Conservation (phyloP, 2,888 invertebrate genomes). For the Miltochrista miniata region DNA sequence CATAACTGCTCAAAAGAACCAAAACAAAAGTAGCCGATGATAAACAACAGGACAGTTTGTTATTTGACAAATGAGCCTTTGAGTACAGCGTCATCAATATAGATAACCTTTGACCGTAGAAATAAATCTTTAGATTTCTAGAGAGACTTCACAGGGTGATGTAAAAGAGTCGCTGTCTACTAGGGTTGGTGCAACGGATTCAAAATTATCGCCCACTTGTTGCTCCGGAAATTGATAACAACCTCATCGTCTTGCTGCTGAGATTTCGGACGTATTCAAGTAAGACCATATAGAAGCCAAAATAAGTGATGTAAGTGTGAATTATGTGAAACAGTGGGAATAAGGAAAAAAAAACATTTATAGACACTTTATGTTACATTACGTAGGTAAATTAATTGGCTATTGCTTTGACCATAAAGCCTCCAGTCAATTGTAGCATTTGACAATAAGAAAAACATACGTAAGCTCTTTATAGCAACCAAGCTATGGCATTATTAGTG, state of each 20-base stretch:
- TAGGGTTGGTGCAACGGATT: slow-evolving; percentile 65
- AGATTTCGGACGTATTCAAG: slow-evolving; percentile 72
- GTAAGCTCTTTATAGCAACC: no score
- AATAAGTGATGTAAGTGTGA: not conserved
- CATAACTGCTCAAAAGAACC: slow-evolving; percentile 31
- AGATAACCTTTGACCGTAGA: slow-evolving; percentile 44
- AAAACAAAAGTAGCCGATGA: slow-evolving; percentile 44
- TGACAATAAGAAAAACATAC: no score
- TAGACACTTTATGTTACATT: no score
- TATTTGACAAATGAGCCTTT: slow-evolving; percentile 42
- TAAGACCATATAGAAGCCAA: slow-evolving; percentile 52
- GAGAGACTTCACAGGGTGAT: slow-evolving; percentile 41
- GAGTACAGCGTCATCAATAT: slow-evolving; percentile 40
- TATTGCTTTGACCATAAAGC: no score
- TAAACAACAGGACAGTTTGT: slow-evolving; percentile 42
- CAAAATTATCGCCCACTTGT: slow-evolving; percentile 82
- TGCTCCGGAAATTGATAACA: slow-evolving; percentile 80
- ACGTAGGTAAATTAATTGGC: no score
- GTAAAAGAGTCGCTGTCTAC: slow-evolving; percentile 54
- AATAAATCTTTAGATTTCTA: slow-evolving; percentile 44
- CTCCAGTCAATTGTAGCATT: no score
- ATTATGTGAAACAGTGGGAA: no score
- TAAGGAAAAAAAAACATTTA: no score
- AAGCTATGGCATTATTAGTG: no score
- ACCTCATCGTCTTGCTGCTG: slow-evolving; percentile 57